Evolutionary conservation across 2,888 invertebrate genomes (phyloP).

Genomic region (Cerceris ruficornis): DNA sequence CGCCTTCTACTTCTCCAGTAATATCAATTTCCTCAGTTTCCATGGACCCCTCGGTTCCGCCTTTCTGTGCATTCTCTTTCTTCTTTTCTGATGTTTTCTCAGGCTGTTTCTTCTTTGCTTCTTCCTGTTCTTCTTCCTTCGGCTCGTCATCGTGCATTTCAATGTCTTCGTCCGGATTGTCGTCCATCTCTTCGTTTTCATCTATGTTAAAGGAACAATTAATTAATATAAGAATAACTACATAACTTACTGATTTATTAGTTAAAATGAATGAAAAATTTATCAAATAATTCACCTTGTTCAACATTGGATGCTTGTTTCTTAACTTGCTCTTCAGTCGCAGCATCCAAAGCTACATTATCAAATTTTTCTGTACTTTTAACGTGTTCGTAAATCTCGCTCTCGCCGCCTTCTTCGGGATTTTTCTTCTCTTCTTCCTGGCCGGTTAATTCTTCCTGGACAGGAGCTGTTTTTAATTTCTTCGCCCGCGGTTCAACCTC

Average conservation of each 20-base stretch:
- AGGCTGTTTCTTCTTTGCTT: conserved; percentile 75
- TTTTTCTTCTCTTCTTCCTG: conserved; percentile 82
- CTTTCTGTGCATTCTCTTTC: conserved; percentile 79
- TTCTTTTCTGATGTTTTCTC: conserved; percentile 82
- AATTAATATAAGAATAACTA: too few species aligned
- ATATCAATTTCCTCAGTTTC: conserved; percentile 80
- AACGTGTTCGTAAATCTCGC: conserved; percentile 92
- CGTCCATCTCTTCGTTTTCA: conserved; percentile 82
- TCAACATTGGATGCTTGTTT: conserved; percentile 86
- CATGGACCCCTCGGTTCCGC: conserved; percentile 75
- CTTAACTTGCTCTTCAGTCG: conserved; percentile 91
- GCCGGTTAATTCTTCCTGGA: conserved; percentile 82
- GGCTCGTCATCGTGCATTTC: conserved; percentile 83
- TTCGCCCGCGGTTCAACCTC: conserved; percentile 85
- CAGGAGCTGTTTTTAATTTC: conserved; percentile 84
- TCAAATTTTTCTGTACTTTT: conserved; percentile 89
- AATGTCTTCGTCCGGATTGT: conserved; percentile 81
- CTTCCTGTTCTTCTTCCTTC: conserved; percentile 61
- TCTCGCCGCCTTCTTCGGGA: conserved; percentile 81
- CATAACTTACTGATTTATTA: too few species aligned
- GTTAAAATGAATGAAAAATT: too few species aligned
- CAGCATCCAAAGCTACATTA: conserved; percentile 89
- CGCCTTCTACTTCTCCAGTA: conserved; percentile 89
- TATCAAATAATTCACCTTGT: conserved; percentile 76
- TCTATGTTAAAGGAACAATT: conserved; percentile 78